Percentiles rank a stretch among this genome's conserved stretches.
Conservation (phyloP, 2,888 invertebrate species). For the Habrosyne pyritoides region DNA sequence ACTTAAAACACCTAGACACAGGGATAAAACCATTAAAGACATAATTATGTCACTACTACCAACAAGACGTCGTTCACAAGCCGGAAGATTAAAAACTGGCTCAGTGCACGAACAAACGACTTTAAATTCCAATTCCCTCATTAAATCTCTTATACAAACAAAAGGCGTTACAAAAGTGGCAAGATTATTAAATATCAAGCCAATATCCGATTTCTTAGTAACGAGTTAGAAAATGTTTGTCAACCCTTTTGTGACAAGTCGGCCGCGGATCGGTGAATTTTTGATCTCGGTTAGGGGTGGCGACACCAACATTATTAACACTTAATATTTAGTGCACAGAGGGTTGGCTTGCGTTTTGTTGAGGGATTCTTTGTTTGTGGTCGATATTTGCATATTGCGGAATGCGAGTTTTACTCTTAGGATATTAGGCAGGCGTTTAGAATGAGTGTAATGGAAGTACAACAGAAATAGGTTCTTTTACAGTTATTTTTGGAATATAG, state of each 20-base stretch:
- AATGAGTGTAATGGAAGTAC: no score
- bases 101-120: not conserved
- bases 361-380: slow-evolving; percentile 25
- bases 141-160: slow-evolving; percentile 31
- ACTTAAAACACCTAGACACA: no score
- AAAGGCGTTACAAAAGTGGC: slow-evolving; percentile 25
- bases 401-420: not conserved
- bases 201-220: slow-evolving; percentile 64
- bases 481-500: no score
- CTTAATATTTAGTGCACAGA: slow-evolving; percentile 70
- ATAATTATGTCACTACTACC: no score
- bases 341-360: slow-evolving; percentile 38
- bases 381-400: slow-evolving; percentile 6
- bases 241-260: slow-evolving; percentile 63
- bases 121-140: slow-evolving; percentile 35
- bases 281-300: slow-evolving; percentile 59
- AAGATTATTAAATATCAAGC: slow-evolving; percentile 46
- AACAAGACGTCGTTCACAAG: not conserved
- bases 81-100: not conserved
- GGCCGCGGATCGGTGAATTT: slow-evolving; percentile 70
- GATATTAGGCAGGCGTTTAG: no score
- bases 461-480: no score
- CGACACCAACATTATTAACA: slow-evolving; percentile 71
- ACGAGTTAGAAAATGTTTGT: slow-evolving; percentile 56
- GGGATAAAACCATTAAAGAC: not conserved